Evolutionary conservation across 2,797 vertebrate genomes (phyloP).

Genomic region (Pantherophis vulpinus): DNA sequence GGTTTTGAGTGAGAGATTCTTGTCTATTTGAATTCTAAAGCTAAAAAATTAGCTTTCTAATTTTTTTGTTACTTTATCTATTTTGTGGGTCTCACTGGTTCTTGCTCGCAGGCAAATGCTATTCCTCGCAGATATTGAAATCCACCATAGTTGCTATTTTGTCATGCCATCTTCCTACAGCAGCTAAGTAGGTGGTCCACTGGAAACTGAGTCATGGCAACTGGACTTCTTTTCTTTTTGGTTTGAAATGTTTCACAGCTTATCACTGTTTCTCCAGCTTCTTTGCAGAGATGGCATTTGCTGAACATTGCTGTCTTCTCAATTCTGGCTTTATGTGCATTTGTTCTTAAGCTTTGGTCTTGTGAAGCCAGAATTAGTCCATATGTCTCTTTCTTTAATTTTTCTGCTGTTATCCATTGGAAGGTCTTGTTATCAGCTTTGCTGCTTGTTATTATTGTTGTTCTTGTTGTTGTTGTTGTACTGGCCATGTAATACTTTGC

Average conservation of each 20-base stretch:
- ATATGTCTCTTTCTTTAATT: not conserved
- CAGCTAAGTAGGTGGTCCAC: not conserved
- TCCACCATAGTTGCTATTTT: not conserved
- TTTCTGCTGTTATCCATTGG: not conserved
- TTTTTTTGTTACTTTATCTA: not conserved
- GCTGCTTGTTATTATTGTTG: too few relatives aligned
- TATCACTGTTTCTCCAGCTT: not conserved
- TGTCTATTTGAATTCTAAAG: not conserved
- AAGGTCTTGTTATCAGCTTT: not conserved
- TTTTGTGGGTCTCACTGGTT: not conserved
- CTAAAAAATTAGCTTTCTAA: not conserved
- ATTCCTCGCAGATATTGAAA: not conserved
- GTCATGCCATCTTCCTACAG: not conserved
- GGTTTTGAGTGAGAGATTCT: not conserved
- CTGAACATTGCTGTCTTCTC: not conserved
- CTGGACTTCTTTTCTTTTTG: not conserved
- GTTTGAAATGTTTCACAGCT: not conserved
- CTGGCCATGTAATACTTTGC: not conserved
- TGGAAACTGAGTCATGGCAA: not conserved
- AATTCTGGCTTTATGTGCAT: not conserved
- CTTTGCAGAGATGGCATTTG: not conserved
- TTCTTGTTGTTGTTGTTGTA: not conserved
- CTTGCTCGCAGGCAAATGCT: not conserved
- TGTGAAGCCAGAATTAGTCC: not conserved
- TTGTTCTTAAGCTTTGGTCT: not conserved